Percentiles rank a stretch among this genome's conserved stretches.
Evolutionary conservation across 37 sponge, comb jelly and placozoan genomes (phyloP).

Genomic region (Bolinopsis microptera): DNA sequence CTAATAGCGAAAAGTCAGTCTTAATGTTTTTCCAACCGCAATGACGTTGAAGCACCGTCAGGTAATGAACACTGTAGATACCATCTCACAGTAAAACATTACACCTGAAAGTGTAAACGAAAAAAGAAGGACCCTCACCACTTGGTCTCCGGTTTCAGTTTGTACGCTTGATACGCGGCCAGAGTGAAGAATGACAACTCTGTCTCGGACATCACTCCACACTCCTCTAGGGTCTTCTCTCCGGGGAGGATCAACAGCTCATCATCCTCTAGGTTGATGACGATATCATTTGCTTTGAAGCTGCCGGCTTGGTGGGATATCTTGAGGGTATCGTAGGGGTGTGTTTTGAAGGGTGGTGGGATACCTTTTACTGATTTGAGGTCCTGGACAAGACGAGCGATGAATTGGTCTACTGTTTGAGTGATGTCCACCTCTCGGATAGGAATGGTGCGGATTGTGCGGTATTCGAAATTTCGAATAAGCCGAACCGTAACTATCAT

Average conservation of each 20-base stretch:
- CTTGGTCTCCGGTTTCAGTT: conserved; percentile 18
- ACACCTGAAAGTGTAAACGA: too few relatives aligned
- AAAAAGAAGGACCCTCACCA: too few relatives aligned
- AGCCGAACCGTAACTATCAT: conserved; percentile 21
- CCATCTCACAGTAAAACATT: too few relatives aligned
- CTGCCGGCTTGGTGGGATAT: conserved; percentile 60
- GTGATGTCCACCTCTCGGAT: conserved; percentile 44
- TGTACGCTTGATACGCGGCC: conserved; percentile 23
- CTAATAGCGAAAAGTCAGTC: too few relatives aligned
- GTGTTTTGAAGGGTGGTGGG: conserved; percentile 30
- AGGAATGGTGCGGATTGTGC: conserved; percentile 37
- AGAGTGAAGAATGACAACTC: conserved; percentile 47
- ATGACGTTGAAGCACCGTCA: too few relatives aligned
- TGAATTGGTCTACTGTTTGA: neutral
- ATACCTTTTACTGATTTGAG: conserved; percentile 26
- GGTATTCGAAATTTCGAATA: conserved; percentile 62
- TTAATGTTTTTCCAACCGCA: too few relatives aligned
- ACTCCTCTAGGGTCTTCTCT: neutral
- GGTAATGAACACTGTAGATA: too few relatives aligned
- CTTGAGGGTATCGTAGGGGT: conserved; percentile 58
- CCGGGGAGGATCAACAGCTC: neutral
- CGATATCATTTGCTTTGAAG: conserved; percentile 58
- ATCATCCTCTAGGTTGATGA: conserved; percentile 22
- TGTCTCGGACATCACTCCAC: conserved; percentile 30
- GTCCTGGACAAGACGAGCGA: conserved; percentile 15